phyloP scores from a whole-genome alignment of 2,797 vertebrate species.

The Apogon hyalosoma region DNA sequence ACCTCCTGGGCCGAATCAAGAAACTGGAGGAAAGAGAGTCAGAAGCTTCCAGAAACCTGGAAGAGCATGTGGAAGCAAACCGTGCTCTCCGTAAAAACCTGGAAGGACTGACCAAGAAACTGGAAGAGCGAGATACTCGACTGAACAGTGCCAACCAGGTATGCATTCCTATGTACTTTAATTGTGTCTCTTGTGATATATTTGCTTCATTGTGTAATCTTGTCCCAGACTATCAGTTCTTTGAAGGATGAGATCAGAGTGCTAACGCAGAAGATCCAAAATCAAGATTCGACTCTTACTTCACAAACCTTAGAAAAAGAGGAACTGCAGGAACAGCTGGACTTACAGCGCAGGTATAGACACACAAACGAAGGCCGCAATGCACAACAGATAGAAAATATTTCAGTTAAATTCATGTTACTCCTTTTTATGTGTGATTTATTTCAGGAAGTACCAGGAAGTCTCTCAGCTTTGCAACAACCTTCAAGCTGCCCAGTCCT shows the following conservation, averaged over 20 bases:
- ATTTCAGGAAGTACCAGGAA: slow-evolving; percentile 90
- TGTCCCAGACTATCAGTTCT: slow-evolving; percentile 68
- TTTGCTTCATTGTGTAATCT: slow-evolving; percentile 13
- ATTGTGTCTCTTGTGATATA: background rate
- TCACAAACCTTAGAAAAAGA: slow-evolving; percentile 78
- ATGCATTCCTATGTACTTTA: slow-evolving; percentile 31
- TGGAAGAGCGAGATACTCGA: slow-evolving; percentile 88
- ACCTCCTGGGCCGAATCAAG: slow-evolving; percentile 87
- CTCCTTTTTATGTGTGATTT: background rate
- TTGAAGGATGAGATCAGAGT: slow-evolving; percentile 84
- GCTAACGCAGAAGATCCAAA: slow-evolving; percentile 81
- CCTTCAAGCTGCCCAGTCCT: slow-evolving; percentile 87
- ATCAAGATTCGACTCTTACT: slow-evolving; percentile 75
- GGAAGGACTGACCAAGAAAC: slow-evolving; percentile 85
- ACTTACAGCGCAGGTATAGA: slow-evolving; percentile 87
- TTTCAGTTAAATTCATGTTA: background rate
- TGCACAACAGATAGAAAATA: background rate
- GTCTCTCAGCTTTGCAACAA: slow-evolving; percentile 86
- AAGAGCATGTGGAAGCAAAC: slow-evolving; percentile 86
- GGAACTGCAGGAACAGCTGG: slow-evolving; percentile 87
- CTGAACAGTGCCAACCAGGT: slow-evolving; percentile 88
- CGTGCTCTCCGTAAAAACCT: slow-evolving; percentile 84
- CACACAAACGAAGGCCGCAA: background rate
- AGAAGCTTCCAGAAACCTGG: slow-evolving; percentile 81
- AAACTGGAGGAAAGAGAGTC: slow-evolving; percentile 88